These are phyloP conservation scores for Thysanoteuthis rhombus DNA, from an alignment of 2,888 invertebrate species.

Conservation along the genomic window DNA sequence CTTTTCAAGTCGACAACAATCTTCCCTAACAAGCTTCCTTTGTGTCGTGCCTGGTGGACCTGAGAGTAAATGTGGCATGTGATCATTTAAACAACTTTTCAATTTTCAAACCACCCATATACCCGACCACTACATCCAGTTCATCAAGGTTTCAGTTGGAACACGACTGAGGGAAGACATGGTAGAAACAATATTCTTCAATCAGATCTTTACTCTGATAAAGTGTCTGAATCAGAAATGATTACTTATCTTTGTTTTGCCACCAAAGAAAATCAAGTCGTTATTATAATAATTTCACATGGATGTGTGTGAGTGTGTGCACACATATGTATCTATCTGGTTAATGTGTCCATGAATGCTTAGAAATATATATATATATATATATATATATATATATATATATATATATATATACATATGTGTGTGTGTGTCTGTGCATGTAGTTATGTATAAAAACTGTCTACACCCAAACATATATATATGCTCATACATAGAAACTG, in stretches of 20 bases:
- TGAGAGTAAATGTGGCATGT: neutral
- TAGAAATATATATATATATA: too few species aligned
- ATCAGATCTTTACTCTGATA: neutral
- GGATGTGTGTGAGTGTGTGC: too few species aligned
- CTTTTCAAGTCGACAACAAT: conserved; percentile 12
- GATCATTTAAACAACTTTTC: neutral
- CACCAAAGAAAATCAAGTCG: neutral
- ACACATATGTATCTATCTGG: too few species aligned
- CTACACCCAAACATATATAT: too few species aligned
- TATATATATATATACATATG: too few species aligned
- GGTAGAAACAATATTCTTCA: neutral
- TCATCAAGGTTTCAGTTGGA: neutral
- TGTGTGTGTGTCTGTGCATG: too few species aligned
- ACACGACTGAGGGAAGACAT: too few species aligned
- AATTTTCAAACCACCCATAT: neutral
- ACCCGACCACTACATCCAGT: neutral
- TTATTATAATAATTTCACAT: too few species aligned
- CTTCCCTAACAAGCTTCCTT: neutral
- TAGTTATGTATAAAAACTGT: too few species aligned
- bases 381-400: too few species aligned
- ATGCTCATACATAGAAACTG: too few species aligned
- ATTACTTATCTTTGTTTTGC: neutral
- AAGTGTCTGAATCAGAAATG: neutral
- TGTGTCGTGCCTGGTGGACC: neutral
- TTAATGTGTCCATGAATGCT: too few species aligned